Evolutionary conservation across 2,113 vertebrate genomes (phyloP).

Genomic region (Elephantulus edwardii): DNA sequence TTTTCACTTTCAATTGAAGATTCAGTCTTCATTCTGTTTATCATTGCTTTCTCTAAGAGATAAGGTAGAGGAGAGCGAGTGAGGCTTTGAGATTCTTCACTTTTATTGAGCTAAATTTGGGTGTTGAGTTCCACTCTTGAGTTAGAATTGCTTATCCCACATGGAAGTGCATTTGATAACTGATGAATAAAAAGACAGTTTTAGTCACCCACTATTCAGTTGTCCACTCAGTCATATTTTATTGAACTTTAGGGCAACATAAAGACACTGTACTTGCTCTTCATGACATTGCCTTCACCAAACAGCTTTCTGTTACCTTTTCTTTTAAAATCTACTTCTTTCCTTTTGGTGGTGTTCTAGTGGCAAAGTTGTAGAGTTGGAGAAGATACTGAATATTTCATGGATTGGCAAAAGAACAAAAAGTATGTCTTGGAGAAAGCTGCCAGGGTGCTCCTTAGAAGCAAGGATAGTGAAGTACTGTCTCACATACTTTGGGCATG

Average conservation of each 20-base stretch:
- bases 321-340: too few species aligned
- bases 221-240: background rate
- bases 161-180: background rate
- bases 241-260: background rate
- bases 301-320: too few species aligned
- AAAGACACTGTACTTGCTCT: slow-evolving; percentile 4
- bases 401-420: too few species aligned
- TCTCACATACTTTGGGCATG: too few species aligned
- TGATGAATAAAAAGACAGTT: background rate
- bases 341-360: too few species aligned
- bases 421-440: too few species aligned
- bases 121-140: background rate
- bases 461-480: too few species aligned
- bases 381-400: too few species aligned
- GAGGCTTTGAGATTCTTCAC: background rate
- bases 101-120: background rate
- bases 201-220: slow-evolving; percentile 3
- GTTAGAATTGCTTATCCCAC: background rate
- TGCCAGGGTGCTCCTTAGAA: too few species aligned
- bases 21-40: background rate
- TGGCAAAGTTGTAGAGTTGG: too few species aligned
- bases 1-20: slow-evolving; percentile 6
- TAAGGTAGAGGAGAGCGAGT: background rate
- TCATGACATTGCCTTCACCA: too few species aligned
- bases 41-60: background rate